Evolutionary conservation across 2,888 invertebrate genomes (phyloP), one percentile per base, ranked within the genome.

Genomic region (Pinctada fucata): DNA sequence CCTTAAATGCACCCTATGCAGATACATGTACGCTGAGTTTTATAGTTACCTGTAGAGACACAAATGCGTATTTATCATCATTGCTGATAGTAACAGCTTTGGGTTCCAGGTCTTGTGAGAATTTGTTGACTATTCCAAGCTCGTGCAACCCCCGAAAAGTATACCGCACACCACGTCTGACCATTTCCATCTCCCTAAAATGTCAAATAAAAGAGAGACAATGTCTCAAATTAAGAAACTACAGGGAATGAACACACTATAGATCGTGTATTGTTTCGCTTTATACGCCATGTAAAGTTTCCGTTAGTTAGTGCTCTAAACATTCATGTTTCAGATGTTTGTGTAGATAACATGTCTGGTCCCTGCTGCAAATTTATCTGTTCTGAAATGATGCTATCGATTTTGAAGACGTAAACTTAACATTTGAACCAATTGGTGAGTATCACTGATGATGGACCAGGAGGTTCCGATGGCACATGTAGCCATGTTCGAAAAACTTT

Each of bases 31-130:
- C 1, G 31, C 31, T 31, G 31, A 31, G 31, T 31, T 31, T 31
- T 31, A 31, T 13, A n/a, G 66, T 64, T 66, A 84, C 84, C 72
- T 81, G 79, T 3, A 83, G 75, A 3, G 78, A 79, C 10, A 83
- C 79, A 67, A 76, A 84, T 45, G 84, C 84, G 49, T 79, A 76
- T 31, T 68, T 74, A 45, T 81, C 79, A 31, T 83, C 82, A 4
- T 65, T 75, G 66, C 78, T 83, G 6, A 83, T 76, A 45, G 82
- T 77, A 10, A 84, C 78, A 51, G 72, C 63, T 31, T 84, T 82
- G 3, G 84, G 84, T 64, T 84, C 84, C 2, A 84, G 68, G 74
- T 84, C 84, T 50, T 82, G 81, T 47, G 81, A 80, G 10, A 84
- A 77, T 13, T 65, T 72, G 74, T 79, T 83, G 50, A 72, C 65